phyloP scores from a whole-genome alignment of 2,797 vertebrate genomes.

The Chiroxiphia lanceolata region DNA sequence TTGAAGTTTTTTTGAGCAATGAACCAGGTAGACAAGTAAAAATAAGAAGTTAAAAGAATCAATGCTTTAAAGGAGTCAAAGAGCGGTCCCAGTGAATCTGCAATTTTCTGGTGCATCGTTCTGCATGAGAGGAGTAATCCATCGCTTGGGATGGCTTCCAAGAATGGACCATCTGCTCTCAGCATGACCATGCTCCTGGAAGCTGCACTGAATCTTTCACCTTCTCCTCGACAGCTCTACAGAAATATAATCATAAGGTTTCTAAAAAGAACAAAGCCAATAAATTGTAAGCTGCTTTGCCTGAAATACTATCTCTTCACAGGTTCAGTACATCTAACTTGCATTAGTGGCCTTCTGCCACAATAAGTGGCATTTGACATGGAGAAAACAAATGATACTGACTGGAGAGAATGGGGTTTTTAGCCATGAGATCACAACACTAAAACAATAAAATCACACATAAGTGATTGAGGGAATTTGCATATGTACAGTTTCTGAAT shows the following conservation, averaged over 20 bases:
- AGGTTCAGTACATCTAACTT: slow-evolving; percentile 1
- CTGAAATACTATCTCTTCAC: slow-evolving; percentile 6
- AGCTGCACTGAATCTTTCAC: slow-evolving; percentile 42
- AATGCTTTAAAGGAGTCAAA: slow-evolving; percentile 35
- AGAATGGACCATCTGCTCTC: slow-evolving; percentile 63
- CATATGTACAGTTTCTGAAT: slow-evolving; percentile 22
- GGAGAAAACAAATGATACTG: slow-evolving; percentile 29
- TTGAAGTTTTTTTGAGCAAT: not conserved
- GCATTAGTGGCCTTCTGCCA: slow-evolving; percentile 43
- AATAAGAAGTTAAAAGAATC: not conserved
- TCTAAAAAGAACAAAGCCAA: slow-evolving; percentile 40
- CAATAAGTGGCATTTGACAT: not conserved
- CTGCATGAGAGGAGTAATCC: slow-evolving; percentile 53
- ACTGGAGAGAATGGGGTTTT: slow-evolving; percentile 46
- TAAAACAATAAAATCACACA: slow-evolving; percentile 32
- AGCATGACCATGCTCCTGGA: slow-evolving; percentile 12
- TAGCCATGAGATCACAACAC: slow-evolving; percentile 28
- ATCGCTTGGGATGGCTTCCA: slow-evolving; percentile 64
- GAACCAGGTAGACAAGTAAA: not conserved
- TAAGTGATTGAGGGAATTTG: slow-evolving; percentile 17
- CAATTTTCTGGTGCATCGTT: slow-evolving; percentile 66
- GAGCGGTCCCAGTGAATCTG: slow-evolving; percentile 25
- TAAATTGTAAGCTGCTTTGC: slow-evolving; percentile 19
- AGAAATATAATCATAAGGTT: not conserved
- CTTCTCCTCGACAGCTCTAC: slow-evolving; percentile 49